A percentile compares a stretch with the other conserved stretches of the same genome.
Evolutionary conservation across 2,888 invertebrate species (phyloP).

Genomic region (Scaptomyza reducta): DNA sequence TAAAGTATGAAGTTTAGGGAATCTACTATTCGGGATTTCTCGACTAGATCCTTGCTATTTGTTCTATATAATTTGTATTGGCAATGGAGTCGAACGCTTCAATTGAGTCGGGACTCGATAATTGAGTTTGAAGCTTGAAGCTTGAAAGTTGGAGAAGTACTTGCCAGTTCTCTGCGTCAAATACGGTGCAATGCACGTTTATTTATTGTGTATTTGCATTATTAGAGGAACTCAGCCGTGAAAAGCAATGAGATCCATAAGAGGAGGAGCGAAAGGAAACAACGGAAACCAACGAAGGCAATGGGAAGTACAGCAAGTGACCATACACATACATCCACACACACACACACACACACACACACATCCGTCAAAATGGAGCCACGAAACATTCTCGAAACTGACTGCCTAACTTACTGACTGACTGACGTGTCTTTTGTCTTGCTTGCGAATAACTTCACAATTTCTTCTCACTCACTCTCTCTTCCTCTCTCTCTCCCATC

Average conservation of each 20-base stretch:
- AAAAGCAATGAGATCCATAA: constrained; percentile 43
- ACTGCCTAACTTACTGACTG: constrained; percentile 13
- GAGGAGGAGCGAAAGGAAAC: not conserved
- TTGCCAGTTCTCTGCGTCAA: constrained; percentile 1
- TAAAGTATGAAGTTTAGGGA: no score
- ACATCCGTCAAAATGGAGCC: constrained; percentile 43
- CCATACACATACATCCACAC: constrained; percentile 36
- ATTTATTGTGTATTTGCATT: constrained; percentile 78
- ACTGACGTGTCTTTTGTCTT: constrained; percentile 56
- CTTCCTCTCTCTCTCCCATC: not conserved
- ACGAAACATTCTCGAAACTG: constrained; percentile 5
- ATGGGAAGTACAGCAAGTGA: constrained; percentile 19
- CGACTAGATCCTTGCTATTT: no score
- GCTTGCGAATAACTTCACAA: constrained; percentile 5
- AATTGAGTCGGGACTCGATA: constrained; percentile 30
- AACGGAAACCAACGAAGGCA: not conserved
- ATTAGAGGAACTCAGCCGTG: constrained; percentile 62
- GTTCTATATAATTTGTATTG: constrained; percentile 5
- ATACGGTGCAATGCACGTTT: constrained; percentile 48
- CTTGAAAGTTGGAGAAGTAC: no score
- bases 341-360: constrained; percentile 24
- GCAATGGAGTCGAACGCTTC: constrained; percentile 20
- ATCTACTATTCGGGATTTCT: no score
- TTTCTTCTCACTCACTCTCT: not conserved
- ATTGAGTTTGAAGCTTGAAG: constrained; percentile 5